Evolutionary conservation across 2,797 vertebrate species (phyloP).

Genomic region (Gymnopithys bicolor): DNA sequence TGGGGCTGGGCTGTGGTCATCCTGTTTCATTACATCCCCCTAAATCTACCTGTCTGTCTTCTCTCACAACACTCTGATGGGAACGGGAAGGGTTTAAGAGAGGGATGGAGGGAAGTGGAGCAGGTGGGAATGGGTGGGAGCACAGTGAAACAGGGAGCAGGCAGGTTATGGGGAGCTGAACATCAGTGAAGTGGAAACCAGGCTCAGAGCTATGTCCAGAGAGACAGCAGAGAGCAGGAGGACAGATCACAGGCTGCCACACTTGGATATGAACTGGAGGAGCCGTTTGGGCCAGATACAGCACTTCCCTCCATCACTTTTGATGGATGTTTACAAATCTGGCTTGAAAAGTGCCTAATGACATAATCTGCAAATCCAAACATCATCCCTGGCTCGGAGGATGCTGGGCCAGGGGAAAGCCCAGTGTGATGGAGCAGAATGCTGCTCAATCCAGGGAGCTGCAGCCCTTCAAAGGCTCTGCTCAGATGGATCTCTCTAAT

Average conservation of each 20-base stretch:
- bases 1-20: fast-evolving
- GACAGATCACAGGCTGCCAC: not conserved
- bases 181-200: fast-evolving
- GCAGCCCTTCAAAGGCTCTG: not conserved
- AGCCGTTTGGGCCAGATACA: not conserved
- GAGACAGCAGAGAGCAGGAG: not conserved
- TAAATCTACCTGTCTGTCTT: not conserved
- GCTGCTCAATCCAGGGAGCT: not conserved
- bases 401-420: not conserved
- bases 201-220: not conserved
- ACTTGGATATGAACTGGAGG: fast-evolving
- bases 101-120: not conserved
- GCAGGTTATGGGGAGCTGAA: fast-evolving
- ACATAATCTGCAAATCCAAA: slow-evolving; percentile 9
- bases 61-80: fast-evolving
- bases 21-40: fast-evolving
- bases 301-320: not conserved
- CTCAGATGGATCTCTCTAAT: not conserved
- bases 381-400: not conserved
- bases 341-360: not conserved
- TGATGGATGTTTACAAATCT: not conserved
- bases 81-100: not conserved
- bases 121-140: not conserved
- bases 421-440: not conserved
- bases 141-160: not conserved